A percentile compares a stretch with the other conserved stretches of the same genome.
Conservation (phyloP, 2,888 invertebrate species). For the Gymnoscelis rufifasciata region DNA sequence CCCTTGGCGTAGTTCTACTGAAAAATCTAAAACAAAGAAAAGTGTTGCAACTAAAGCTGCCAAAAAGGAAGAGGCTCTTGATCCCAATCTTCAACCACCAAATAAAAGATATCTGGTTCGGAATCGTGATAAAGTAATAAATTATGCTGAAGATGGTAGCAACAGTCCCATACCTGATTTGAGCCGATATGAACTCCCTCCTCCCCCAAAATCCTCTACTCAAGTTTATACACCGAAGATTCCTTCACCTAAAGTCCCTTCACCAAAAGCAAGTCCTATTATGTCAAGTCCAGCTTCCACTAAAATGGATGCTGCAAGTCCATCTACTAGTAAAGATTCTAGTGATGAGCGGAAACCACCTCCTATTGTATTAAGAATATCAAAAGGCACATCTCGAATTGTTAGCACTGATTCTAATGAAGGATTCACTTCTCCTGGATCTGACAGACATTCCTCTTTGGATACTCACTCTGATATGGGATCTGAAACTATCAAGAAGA, state of each 20-base stretch:
- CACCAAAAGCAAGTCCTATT: conserved; percentile 70
- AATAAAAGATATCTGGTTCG: conserved; percentile 75
- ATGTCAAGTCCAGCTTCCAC: conserved; percentile 58
- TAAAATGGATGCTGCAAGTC: conserved; percentile 64
- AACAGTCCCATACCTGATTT: conserved; percentile 75
- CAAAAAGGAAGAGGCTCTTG: conserved; percentile 61
- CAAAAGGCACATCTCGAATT: conserved; percentile 84
- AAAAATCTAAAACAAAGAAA: conserved; percentile 65
- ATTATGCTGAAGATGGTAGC: conserved; percentile 81
- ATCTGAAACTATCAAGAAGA: conserved; percentile 59
- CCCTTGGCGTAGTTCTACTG: conserved; percentile 66
- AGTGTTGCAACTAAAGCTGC: conserved; percentile 66
- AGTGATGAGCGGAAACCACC: conserved; percentile 81
- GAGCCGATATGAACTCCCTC: conserved; percentile 52
- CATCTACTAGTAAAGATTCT: conserved; percentile 68
- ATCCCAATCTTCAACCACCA: conserved; percentile 66
- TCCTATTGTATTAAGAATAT: conserved; percentile 92
- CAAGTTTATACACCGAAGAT: conserved; percentile 32
- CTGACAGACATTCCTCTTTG: conserved; percentile 72
- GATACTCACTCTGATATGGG: conserved; percentile 68
- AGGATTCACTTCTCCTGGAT: conserved; percentile 76
- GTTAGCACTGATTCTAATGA: conserved; percentile 83
- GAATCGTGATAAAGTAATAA: conserved; percentile 80
- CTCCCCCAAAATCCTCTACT: conserved; percentile 37
- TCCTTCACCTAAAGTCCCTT: conserved; percentile 52